A percentile compares a stretch with the other conserved stretches of the same genome.
phyloP scores from a whole-genome alignment of 2,888 invertebrate species.

The Eumerus sabulonum region DNA sequence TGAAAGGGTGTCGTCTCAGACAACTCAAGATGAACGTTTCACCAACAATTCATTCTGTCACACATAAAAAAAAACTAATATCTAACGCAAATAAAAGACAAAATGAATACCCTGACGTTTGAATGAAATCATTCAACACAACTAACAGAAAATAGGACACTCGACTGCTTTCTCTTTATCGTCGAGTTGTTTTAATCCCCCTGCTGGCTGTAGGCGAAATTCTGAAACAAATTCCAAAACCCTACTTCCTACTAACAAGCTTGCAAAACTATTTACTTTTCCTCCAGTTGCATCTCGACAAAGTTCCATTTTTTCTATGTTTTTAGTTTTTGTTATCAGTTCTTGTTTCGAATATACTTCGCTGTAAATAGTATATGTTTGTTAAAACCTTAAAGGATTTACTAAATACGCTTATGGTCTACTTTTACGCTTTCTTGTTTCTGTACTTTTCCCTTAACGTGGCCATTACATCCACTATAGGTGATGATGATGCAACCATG shows the following conservation, averaged over 20 bases:
- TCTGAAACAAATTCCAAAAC: slow-evolving; percentile 1
- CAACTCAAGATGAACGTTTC: slow-evolving; percentile 37
- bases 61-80: background rate
- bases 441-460: no score
- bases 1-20: slow-evolving; percentile 53
- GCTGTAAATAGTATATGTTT: no score
- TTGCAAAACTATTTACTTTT: background rate
- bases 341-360: no score
- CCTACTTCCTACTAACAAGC: slow-evolving; percentile 8
- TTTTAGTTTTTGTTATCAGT: no score
- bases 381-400: no score
- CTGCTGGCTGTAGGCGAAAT: slow-evolving; percentile 11
- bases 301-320: no score
- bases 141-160: slow-evolving; percentile 26
- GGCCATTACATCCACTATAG: no score
- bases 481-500: no score
- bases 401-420: no score
- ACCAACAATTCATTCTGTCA: background rate
- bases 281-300: no score
- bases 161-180: background rate
- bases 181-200: slow-evolving; percentile 13
- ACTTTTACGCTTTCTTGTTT: no score
- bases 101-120: no score
- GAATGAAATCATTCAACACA: slow-evolving; percentile 22
- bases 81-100: background rate